phyloP scores from a whole-genome alignment of 2,888 invertebrate genomes.

The Drosophila tanythrix region DNA sequence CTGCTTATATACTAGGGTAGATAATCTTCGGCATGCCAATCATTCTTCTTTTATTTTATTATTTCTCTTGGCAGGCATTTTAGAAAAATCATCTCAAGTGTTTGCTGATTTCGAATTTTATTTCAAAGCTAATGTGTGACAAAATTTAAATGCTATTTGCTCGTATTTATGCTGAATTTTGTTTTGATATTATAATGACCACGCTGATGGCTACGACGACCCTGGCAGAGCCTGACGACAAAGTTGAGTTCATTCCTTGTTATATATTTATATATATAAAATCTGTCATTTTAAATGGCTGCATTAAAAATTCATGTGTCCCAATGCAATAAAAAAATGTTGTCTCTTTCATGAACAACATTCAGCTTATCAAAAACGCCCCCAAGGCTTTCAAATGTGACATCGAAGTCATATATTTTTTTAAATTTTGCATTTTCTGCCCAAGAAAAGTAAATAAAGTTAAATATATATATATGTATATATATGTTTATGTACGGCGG shows the following conservation, averaged over 20 bases:
- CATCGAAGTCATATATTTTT: conserved; percentile 38
- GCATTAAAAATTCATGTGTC: conserved; percentile 26
- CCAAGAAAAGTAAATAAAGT: conserved; percentile 45
- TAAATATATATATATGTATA: conserved; percentile 15
- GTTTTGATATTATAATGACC: conserved; percentile 34
- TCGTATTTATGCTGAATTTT: conserved; percentile 32
- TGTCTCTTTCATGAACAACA: conserved; percentile 20
- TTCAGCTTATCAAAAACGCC: conserved; percentile 37
- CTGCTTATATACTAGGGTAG: background rate
- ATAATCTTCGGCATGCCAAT: background rate
- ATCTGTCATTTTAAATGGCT: conserved; percentile 29
- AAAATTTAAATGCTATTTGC: conserved; percentile 51
- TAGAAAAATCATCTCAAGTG: conserved; percentile 5
- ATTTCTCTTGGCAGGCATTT: conserved; percentile 14
- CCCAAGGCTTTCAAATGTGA: conserved; percentile 55
- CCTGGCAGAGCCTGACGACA: conserved; percentile 38
- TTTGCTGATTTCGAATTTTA: conserved; percentile 18
- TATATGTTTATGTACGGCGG: conserved; percentile 12
- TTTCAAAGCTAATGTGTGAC: conserved; percentile 29
- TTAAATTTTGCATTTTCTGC: conserved; percentile 22
- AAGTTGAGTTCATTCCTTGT: conserved; percentile 28
- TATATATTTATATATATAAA: conserved; percentile 14
- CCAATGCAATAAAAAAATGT: conserved; percentile 12
- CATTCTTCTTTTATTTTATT: background rate
- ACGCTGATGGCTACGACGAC: conserved; percentile 33